Conservation (phyloP, 2,888 invertebrate species). For the Archaeoteleia sp. region DNA sequence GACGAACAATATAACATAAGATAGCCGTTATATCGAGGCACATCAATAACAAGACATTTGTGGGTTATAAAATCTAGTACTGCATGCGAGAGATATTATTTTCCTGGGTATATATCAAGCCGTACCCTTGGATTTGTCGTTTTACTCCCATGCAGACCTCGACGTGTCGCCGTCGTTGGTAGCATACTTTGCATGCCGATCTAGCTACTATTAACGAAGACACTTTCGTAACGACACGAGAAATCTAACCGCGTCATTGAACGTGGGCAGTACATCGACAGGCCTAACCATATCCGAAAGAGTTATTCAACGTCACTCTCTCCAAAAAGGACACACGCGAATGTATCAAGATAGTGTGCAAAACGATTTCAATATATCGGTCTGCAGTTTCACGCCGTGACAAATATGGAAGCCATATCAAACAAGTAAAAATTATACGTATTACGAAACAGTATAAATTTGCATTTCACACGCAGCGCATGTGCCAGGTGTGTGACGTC, state of each 20-base stretch:
- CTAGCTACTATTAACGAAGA: conserved; percentile 39
- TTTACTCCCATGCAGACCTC: conserved; percentile 43
- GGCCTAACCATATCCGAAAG: conserved; percentile 34
- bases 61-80: conserved; percentile 11
- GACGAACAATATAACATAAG: no score
- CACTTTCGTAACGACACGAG: conserved; percentile 48
- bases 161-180: conserved; percentile 40
- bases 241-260: conserved; percentile 45
- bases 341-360: no score
- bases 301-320: conserved; percentile 24
- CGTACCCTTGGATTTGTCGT: conserved; percentile 43
- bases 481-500: no score
- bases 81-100: conserved; percentile 39
- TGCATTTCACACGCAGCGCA: no score
- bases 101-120: conserved; percentile 43
- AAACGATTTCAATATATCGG: no score
- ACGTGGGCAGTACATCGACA: conserved; percentile 43
- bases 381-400: no score
- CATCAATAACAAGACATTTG: conserved; percentile 20
- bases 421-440: no score
- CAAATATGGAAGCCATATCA: no score
- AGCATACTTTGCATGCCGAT: conserved; percentile 48
- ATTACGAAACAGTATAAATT: no score
- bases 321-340: conserved; percentile 30
- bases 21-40: no score